Conservation (phyloP, 2,797 vertebrate genomes). For the Uromys caudimaculatus region DNA sequence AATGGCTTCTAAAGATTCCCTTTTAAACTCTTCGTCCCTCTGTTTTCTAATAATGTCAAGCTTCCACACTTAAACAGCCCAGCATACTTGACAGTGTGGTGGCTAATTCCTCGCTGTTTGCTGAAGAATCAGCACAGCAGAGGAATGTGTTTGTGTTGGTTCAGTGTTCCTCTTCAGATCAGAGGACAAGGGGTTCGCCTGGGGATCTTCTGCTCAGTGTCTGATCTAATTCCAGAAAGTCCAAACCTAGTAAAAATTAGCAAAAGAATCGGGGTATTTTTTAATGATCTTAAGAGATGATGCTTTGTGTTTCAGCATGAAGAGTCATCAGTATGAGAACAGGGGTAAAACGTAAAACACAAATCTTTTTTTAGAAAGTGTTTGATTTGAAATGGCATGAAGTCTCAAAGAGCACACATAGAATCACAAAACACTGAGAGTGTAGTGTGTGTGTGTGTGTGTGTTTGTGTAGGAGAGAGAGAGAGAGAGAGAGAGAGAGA, state of each 20-base stretch:
- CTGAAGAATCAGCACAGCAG: conserved; percentile 63
- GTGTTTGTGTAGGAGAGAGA: neutral
- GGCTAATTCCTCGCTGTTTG: conserved; percentile 70
- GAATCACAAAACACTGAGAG: neutral
- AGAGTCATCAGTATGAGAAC: neutral
- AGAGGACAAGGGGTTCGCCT: conserved; percentile 51
- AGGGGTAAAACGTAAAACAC: neutral
- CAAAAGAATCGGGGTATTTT: neutral
- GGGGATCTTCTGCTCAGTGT: neutral
- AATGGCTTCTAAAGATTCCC: neutral
- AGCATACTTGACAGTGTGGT: conserved; percentile 59
- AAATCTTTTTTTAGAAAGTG: conserved; percentile 51
- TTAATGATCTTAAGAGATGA: conserved; percentile 37
- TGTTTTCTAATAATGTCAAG: conserved; percentile 40
- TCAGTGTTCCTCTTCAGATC: conserved; percentile 49
- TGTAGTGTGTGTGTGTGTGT: too few species aligned
- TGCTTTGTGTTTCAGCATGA: conserved; percentile 24
- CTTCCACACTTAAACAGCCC: conserved; percentile 33
- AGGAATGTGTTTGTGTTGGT: conserved; percentile 58
- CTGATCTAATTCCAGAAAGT: conserved; percentile 58
- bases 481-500: neutral
- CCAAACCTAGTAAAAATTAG: conserved; percentile 49
- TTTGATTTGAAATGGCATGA: conserved; percentile 53
- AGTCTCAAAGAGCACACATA: conserved; percentile 10
- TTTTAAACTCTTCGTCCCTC: conserved; percentile 17